Conservation (phyloP, 2,888 invertebrate species). For the Ptycholaimellus sp. region DNA sequence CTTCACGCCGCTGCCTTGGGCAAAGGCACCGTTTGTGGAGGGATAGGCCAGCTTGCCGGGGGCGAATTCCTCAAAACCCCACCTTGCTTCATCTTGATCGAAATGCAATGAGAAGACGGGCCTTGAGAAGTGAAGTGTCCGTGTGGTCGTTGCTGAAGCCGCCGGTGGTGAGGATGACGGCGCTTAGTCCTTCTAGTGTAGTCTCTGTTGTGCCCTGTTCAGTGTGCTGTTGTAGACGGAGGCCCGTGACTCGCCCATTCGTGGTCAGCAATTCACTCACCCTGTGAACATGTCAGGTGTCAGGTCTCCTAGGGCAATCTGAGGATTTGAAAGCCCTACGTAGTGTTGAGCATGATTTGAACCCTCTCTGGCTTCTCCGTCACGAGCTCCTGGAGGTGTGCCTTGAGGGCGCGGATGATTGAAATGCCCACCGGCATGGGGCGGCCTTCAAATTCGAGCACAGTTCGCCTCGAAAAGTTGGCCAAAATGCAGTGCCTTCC, state of each 20-base stretch:
- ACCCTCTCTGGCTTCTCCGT: conserved; percentile 11
- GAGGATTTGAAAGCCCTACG: too few relatives aligned
- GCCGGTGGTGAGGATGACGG: conserved; percentile 23
- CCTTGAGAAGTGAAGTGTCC: conserved; percentile 15
- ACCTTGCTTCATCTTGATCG: too few relatives aligned
- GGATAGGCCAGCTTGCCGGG: conserved; percentile 13
- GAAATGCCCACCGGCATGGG: conserved; percentile 22
- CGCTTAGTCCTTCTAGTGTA: conserved; percentile 8
- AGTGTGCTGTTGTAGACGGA: too few relatives aligned
- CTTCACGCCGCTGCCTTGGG: conserved; percentile 19
- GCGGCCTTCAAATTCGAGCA: too few relatives aligned
- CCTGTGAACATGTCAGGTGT: too few relatives aligned
- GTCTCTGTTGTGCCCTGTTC: not conserved
- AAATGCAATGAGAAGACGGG: too few relatives aligned
- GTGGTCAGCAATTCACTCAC: too few relatives aligned
- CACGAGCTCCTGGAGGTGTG: conserved; percentile 11
- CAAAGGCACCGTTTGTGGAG: conserved; percentile 24
- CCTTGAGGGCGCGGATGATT: conserved; percentile 18
- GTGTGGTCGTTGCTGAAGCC: conserved; percentile 21
- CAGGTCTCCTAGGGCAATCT: too few relatives aligned
- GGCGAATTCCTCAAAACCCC: conserved; percentile 19
- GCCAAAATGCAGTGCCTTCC: too few relatives aligned
- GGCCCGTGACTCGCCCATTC: too few relatives aligned
- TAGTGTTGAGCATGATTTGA: too few relatives aligned
- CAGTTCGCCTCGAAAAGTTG: too few relatives aligned